phyloP scores from a whole-genome alignment of 2,113 vertebrate genomes.

The Oenanthe melanoleuca region DNA sequence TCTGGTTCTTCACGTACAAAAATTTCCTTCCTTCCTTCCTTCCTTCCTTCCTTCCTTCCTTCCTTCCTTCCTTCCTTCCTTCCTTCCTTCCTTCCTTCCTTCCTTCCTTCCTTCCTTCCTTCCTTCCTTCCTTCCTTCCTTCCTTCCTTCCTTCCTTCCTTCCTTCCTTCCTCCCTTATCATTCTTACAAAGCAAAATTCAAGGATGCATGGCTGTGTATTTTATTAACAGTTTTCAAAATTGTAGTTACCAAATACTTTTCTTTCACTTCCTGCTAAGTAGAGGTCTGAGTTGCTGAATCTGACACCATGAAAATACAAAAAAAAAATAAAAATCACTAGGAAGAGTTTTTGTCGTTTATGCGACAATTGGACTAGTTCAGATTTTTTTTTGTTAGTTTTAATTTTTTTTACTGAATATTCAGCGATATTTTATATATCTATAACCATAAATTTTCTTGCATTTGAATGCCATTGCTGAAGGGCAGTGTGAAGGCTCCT shows the following conservation, averaged over 20 bases:
- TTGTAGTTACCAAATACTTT: not conserved
- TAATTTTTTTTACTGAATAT: not conserved
- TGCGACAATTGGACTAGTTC: not conserved
- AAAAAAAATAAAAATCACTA: not conserved
- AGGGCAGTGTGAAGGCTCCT: not conserved
- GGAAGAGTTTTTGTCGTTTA: not conserved
- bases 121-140: not conserved
- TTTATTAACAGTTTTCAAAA: slow-evolving; percentile 25
- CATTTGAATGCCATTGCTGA: not conserved
- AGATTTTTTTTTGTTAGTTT: not conserved
- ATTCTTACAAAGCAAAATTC: not conserved
- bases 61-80: not conserved
- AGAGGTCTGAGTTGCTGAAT: not conserved
- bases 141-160: no score
- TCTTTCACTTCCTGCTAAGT: not conserved
- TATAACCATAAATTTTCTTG: not conserved
- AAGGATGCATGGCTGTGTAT: not conserved
- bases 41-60: not conserved
- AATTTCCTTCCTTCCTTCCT: not conserved
- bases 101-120: no score
- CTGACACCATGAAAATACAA: not conserved
- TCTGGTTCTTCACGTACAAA: not conserved
- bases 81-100: not conserved
- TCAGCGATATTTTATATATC: not conserved
- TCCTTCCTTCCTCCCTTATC: no score